Conservation (phyloP, 2,113 vertebrate genomes). For the Okapia johnstoni region DNA sequence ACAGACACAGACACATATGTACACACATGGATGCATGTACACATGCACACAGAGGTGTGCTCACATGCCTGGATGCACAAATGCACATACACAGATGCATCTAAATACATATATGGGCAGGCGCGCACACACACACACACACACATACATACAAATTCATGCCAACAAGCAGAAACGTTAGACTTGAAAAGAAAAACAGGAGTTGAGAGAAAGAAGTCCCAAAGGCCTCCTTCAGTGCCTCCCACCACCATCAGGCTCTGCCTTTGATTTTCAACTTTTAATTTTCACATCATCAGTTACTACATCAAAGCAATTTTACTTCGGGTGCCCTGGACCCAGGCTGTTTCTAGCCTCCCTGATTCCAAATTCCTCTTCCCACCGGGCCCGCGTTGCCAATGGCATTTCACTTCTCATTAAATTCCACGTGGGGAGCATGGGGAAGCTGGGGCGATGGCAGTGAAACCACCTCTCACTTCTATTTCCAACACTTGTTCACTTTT, state of each 20-base stretch:
- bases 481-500: not conserved
- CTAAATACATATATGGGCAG: rapidly evolving
- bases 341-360: constrained; percentile 11
- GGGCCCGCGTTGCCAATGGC: not conserved
- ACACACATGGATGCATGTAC: no score
- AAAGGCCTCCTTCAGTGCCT: not conserved
- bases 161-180: not conserved
- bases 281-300: constrained; percentile 64
- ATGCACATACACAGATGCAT: not conserved
- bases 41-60: not conserved
- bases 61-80: not conserved
- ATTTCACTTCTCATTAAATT: constrained; percentile 54
- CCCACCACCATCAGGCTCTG: not conserved
- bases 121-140: no score
- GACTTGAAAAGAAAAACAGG: not conserved
- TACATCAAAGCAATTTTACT: constrained; percentile 58
- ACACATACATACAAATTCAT: not conserved
- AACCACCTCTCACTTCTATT: not conserved
- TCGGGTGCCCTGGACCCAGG: constrained; percentile 42
- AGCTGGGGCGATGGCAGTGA: not conserved
- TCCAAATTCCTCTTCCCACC: constrained; percentile 37
- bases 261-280: constrained; percentile 64
- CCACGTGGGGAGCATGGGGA: not conserved
- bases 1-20: not conserved
- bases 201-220: not conserved